Evolutionary conservation across 37 sponge, comb jelly and placozoan genomes (phyloP).

Genomic region (Diacarnus erythraeanus): DNA sequence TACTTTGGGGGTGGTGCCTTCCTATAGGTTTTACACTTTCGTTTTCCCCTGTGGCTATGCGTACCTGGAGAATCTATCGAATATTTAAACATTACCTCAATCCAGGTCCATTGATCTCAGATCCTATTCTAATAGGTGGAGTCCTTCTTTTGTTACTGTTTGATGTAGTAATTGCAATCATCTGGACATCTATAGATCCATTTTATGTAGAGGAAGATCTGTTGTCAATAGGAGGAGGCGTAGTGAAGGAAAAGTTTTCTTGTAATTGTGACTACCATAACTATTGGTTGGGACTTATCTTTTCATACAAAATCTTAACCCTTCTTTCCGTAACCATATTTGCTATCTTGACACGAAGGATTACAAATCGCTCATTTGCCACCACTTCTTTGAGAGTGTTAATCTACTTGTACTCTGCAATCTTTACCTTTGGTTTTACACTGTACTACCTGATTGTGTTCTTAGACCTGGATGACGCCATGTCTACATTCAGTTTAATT

Average conservation of each 20-base stretch:
- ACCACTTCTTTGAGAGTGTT: slow-evolving; percentile 8
- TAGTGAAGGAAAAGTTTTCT: not conserved
- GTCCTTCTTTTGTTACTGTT: not conserved
- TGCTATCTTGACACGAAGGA: not conserved
- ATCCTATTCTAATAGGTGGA: not conserved
- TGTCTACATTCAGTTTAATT: not conserved
- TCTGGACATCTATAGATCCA: slow-evolving; percentile 7
- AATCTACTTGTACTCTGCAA: not conserved
- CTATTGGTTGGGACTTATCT: not conserved
- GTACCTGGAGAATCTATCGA: slow-evolving; percentile 20
- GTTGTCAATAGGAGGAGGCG: not conserved
- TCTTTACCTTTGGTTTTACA: not conserved
- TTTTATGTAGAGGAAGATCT: not conserved
- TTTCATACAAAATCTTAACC: too few species aligned
- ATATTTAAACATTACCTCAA: slow-evolving; percentile 27
- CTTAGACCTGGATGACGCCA: not conserved
- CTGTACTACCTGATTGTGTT: not conserved
- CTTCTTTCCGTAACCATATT: not conserved
- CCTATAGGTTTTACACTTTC: slow-evolving; percentile 15
- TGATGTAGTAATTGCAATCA: slow-evolving; percentile 1
- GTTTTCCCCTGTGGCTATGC: not conserved
- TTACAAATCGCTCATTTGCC: not conserved
- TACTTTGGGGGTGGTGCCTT: slow-evolving; percentile 9
- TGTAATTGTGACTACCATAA: not conserved
- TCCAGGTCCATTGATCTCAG: slow-evolving; percentile 26